Evolutionary conservation across 2,113 vertebrate species (phyloP).

Genomic region (Peromyscus leucopus): DNA sequence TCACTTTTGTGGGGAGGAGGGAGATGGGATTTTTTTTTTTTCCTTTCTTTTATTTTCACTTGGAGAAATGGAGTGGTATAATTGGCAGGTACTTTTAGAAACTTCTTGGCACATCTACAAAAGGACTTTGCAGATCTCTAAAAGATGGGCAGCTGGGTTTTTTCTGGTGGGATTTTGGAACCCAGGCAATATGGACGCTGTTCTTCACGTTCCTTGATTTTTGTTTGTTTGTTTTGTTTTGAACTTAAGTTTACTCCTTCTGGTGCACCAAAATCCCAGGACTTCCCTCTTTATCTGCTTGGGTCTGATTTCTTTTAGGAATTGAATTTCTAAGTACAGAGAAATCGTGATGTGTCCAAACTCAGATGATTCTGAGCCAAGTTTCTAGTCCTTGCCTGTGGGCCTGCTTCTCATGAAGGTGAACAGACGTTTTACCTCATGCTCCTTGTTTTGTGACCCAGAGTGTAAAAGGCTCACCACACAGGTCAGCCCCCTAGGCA

Average conservation of each 20-base stretch:
- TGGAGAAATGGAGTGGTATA: slow-evolving; percentile 43
- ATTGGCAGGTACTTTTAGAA: slow-evolving; percentile 43
- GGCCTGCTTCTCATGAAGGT: neutral
- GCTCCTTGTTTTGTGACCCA: neutral
- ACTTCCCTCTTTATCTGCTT: slow-evolving; percentile 26
- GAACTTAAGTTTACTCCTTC: slow-evolving; percentile 16
- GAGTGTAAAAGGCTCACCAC: neutral
- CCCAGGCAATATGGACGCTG: slow-evolving; percentile 27
- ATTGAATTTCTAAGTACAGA: slow-evolving; percentile 32
- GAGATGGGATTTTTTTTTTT: neutral
- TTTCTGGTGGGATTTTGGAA: slow-evolving; percentile 60
- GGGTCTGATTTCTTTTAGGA: slow-evolving; percentile 58
- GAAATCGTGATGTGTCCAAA: neutral
- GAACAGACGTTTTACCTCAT: neutral
- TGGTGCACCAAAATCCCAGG: slow-evolving; percentile 3
- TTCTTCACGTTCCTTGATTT: slow-evolving; percentile 52
- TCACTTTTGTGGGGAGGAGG: too few relatives aligned
- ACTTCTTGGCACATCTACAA: neutral
- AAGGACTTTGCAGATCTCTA: slow-evolving; percentile 27
- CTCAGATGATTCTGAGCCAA: neutral
- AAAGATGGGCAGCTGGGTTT: slow-evolving; percentile 14
- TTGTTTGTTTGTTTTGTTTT: neutral
- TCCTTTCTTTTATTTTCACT: slow-evolving; percentile 46
- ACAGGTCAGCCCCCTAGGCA: neutral
- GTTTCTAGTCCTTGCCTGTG: neutral